Percentiles rank a stretch among this genome's conserved stretches.
Evolutionary conservation across 2,888 invertebrate genomes (phyloP).

Genomic region (Pollenia amentaria): DNA sequence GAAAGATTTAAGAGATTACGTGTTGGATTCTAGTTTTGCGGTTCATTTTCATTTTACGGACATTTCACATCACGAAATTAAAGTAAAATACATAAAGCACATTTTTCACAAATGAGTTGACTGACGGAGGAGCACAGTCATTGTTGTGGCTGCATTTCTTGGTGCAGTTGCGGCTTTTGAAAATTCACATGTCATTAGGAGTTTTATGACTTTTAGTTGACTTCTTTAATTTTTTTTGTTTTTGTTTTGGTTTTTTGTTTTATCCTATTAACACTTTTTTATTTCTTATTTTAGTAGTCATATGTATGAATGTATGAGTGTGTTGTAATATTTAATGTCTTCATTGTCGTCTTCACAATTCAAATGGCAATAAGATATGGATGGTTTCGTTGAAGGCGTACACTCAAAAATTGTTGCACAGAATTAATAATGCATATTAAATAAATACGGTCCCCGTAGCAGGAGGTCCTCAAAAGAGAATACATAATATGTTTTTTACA

Average conservation of each 20-base stretch:
- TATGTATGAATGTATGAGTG: neutral
- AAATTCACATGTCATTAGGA: conserved; percentile 47
- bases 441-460: no score
- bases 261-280: conserved; percentile 37
- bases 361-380: conserved; percentile 22
- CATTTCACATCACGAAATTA: conserved; percentile 28
- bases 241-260: neutral
- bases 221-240: conserved; percentile 4
- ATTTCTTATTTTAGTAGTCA: neutral
- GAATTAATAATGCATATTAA: no score
- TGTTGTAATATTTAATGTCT: neutral
- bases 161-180: conserved; percentile 39
- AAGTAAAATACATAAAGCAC: conserved; percentile 37
- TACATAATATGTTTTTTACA: no score
- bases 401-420: neutral
- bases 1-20: conserved; percentile 54
- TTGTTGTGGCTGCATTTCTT: conserved; percentile 45
- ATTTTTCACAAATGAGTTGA: conserved; percentile 31
- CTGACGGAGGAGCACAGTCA: neutral
- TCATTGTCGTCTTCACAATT: conserved; percentile 19
- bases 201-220: conserved; percentile 42
- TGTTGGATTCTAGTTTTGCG: conserved; percentile 51
- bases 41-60: conserved; percentile 48
- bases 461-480: no score
- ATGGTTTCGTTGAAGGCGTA: neutral